Conservation (phyloP, 2,113 vertebrate genomes). For the Dipodomys spectabilis region DNA sequence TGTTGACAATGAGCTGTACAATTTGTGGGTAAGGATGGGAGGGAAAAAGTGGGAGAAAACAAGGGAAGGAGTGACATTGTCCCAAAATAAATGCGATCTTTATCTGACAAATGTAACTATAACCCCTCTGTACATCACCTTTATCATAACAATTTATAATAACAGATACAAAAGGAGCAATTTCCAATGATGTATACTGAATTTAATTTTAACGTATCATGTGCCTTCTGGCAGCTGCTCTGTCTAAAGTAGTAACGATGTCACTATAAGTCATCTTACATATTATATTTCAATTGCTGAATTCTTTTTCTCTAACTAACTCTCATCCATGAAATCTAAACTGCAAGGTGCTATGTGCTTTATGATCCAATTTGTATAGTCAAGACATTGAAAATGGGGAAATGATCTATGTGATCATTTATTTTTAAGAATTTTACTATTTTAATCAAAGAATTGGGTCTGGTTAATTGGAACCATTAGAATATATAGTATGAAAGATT, state of each 20-base stretch:
- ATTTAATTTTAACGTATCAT: slow-evolving; percentile 63
- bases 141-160: too few species aligned
- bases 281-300: neutral
- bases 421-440: neutral
- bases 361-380: neutral
- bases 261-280: slow-evolving; percentile 61
- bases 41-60: too few species aligned
- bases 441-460: neutral
- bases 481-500: neutral
- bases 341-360: neutral
- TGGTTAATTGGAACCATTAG: neutral
- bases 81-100: too few species aligned
- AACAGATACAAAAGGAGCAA: too few species aligned
- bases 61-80: too few species aligned
- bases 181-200: slow-evolving; percentile 33
- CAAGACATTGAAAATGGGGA: neutral
- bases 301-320: slow-evolving; percentile 44
- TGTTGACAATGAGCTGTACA: too few species aligned
- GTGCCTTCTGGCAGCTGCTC: slow-evolving; percentile 47
- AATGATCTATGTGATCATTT: neutral
- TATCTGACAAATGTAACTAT: too few species aligned
- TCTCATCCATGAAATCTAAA: neutral
- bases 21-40: too few species aligned
- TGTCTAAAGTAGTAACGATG: slow-evolving; percentile 55
- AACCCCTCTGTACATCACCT: too few species aligned